These are phyloP conservation scores for Dicyema japonicum DNA, from an alignment of 1,140 invertebrate species.

Conservation along the genomic window DNA sequence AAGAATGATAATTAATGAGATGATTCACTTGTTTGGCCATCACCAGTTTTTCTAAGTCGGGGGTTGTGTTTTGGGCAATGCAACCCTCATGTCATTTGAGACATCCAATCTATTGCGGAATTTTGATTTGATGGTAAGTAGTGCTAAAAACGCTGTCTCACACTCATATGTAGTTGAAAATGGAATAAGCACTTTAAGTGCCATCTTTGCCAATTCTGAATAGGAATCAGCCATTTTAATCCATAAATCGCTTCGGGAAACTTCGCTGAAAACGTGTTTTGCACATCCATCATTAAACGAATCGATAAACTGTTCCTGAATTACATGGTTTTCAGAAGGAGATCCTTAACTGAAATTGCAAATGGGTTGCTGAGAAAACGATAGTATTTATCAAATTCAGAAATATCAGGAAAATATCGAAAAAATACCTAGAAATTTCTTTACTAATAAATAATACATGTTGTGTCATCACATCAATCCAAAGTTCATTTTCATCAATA, in stretches of 20 bases:
- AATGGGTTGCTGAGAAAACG: no score
- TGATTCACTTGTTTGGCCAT: background rate
- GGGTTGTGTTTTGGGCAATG: background rate
- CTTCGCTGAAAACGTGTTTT: slow-evolving; percentile 2
- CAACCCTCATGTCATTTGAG: slow-evolving; percentile 1
- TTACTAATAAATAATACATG: no score
- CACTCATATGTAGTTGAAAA: slow-evolving; percentile 1
- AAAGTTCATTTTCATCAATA: no score
- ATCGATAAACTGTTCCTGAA: slow-evolving; percentile 1
- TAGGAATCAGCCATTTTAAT: background rate
- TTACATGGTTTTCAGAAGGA: slow-evolving; percentile 1
- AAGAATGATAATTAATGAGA: background rate
- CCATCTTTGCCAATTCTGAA: slow-evolving; percentile 1
- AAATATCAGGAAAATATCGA: no score
- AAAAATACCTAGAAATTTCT: no score
- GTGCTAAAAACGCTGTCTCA: slow-evolving; percentile 1
- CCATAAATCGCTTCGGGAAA: background rate
- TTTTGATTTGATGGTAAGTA: background rate
- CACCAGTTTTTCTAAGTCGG: slow-evolving; percentile 1
- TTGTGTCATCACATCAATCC: no score
- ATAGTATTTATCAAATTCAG: no score
- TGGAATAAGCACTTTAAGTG: background rate
- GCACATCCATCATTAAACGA: slow-evolving; percentile 1
- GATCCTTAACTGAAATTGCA: no score
- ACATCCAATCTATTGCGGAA: background rate